These are phyloP conservation scores for Norana najaformis DNA, from an alignment of 2,888 invertebrate genomes.

Conservation along the genomic window DNA sequence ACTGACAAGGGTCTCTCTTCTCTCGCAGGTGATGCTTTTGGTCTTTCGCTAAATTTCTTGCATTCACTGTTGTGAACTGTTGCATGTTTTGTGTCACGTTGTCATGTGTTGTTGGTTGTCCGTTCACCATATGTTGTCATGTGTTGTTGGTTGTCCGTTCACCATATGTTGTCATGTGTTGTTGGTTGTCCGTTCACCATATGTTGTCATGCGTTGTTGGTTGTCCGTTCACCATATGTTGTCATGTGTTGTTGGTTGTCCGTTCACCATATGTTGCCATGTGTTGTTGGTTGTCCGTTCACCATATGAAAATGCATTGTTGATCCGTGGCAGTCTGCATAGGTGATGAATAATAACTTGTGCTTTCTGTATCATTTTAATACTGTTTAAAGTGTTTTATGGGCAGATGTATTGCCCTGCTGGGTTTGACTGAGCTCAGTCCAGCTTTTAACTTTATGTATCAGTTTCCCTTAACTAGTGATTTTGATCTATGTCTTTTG, in stretches of 20 bases:
- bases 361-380: background rate
- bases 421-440: background rate
- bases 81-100: background rate
- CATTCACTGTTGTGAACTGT: background rate
- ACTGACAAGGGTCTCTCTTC: slow-evolving; percentile 79
- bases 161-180: too few species aligned
- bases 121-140: background rate
- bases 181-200: background rate
- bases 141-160: too few species aligned
- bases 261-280: too few species aligned
- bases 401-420: background rate
- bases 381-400: too few species aligned
- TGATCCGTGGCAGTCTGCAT: background rate
- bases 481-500: background rate
- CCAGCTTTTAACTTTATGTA: background rate
- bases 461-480: background rate
- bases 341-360: background rate
- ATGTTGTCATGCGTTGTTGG: background rate
- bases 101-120: background rate
- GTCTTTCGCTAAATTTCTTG: background rate
- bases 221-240: background rate
- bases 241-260: background rate
- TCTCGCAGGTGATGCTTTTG: slow-evolving; percentile 68
- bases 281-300: background rate
- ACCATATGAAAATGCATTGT: background rate